phyloP scores from a whole-genome alignment of 2,888 invertebrate genomes.

The Dysmachus trigonus region DNA sequence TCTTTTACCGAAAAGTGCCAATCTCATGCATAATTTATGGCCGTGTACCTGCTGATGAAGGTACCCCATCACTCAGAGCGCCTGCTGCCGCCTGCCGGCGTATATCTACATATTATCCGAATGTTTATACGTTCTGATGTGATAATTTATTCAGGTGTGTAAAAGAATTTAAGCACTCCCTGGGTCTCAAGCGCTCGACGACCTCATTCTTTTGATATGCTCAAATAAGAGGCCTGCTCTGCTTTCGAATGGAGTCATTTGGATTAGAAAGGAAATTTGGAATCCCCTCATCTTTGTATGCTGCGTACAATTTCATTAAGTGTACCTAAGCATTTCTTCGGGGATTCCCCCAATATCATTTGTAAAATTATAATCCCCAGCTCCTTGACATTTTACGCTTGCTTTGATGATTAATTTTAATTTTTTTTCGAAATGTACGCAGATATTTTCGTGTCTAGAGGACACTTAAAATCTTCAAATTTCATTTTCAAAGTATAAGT shows the following conservation, averaged over 20 bases:
- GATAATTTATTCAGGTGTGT: conserved; percentile 22
- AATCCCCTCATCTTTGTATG: neutral
- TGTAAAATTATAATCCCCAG: neutral
- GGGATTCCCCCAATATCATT: neutral
- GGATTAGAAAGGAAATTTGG: neutral
- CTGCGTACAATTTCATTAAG: neutral
- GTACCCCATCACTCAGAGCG: neutral
- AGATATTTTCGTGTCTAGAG: no score
- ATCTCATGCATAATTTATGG: conserved; percentile 44
- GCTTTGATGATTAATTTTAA: neutral
- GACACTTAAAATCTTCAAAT: no score
- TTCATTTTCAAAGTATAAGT: no score
- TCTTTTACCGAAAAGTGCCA: conserved; percentile 46
- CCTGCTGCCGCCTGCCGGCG: neutral
- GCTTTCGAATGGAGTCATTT: neutral
- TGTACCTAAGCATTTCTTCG: neutral
- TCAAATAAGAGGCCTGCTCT: neutral
- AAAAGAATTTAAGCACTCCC: neutral
- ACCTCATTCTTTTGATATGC: neutral
- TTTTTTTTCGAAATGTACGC: neutral
- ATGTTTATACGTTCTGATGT: neutral
- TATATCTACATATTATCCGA: conserved; percentile 4
- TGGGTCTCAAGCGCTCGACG: neutral
- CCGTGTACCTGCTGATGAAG: conserved; percentile 17
- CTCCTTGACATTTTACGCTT: neutral